Base-by-base conservation (phyloP, 2,888 invertebrate species). In the Glaucopsyche alexis region DNA sequence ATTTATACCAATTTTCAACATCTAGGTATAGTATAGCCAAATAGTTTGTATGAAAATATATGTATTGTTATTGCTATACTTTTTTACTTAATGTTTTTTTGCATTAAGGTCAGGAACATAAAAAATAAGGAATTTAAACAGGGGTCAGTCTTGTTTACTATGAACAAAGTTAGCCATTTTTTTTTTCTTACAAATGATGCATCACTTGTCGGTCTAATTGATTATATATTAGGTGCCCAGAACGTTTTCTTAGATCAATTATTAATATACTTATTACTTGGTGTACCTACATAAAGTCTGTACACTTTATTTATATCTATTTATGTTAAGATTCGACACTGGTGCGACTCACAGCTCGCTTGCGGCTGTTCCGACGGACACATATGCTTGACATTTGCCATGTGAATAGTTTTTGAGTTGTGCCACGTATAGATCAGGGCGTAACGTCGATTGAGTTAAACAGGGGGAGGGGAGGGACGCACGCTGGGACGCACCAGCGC, bases 371-470 rank as follows among this genome's bases (percentile, higher is more conserved):
- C 79, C 82, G 85, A 85, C 87, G 86, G 85, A 87, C 84, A 87
- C 87, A 88, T 88, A 85, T 85, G 85, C 84, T 84, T 84, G 83
- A 83, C 81, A 81, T 80, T 7, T 77, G 79, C 85, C 84, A 83
- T 91, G 93, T 93, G 93, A 93, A 93, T 93, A 93, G 93, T 93
- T 93, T 93, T 93, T 93, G 93, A 93, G 92, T 89, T 86, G 90
- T 87, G 87, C 84, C 83, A 83, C 82, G 82, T 82, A 84, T 80
- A 81, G 85, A 90, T 91, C 91, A 91, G 92, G 91, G 92, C 93
- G 91, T 88, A 89, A 88, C 88, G 85, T 86, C 85, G 88, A 86
- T 84, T 87, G 91, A 88, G 90, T 87, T 83, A 88, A 91, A 91
- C 91, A 91, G 93, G 92, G 93, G 92, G 92, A 91, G 92, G 92